Conservation (phyloP, 2,888 invertebrate species). For the Dasysyrphus tricinctus region DNA sequence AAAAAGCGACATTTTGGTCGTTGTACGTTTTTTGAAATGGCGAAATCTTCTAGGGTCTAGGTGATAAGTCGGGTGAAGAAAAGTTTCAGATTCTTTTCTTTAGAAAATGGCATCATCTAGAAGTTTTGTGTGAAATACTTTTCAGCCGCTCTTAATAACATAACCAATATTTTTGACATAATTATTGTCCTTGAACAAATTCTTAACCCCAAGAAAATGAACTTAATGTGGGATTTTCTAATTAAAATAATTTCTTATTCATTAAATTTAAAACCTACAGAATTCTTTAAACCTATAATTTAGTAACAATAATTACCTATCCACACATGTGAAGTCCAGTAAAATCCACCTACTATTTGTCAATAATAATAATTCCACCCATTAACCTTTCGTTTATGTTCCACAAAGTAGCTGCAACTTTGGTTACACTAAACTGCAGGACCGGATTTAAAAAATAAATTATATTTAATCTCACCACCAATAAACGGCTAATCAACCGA, state of each 20-base stretch:
- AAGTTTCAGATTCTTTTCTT: no score
- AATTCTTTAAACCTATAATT: not conserved
- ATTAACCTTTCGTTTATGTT: conserved; percentile 23
- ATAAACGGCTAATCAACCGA: conserved; percentile 35
- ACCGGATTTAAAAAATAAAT: conserved; percentile 13
- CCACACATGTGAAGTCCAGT: not conserved
- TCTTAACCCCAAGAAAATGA: no score
- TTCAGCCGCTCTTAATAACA: no score
- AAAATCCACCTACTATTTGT: conserved; percentile 33
- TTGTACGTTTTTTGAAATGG: no score
- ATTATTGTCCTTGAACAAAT: no score
- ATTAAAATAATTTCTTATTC: not conserved
- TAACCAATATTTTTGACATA: no score
- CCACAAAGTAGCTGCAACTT: conserved; percentile 5
- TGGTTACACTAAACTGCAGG: not conserved
- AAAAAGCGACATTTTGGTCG: no score
- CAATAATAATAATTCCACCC: conserved; percentile 5
- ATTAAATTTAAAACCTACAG: not conserved
- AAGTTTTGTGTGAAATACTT: no score
- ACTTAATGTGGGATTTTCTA: not conserved
- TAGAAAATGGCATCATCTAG: no score
- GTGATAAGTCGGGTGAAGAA: no score
- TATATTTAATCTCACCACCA: conserved; percentile 26
- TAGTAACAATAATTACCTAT: not conserved
- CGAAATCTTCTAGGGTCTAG: no score